phyloP scores from a whole-genome alignment of 2,113 vertebrate genomes.

The Axis porcinus region DNA sequence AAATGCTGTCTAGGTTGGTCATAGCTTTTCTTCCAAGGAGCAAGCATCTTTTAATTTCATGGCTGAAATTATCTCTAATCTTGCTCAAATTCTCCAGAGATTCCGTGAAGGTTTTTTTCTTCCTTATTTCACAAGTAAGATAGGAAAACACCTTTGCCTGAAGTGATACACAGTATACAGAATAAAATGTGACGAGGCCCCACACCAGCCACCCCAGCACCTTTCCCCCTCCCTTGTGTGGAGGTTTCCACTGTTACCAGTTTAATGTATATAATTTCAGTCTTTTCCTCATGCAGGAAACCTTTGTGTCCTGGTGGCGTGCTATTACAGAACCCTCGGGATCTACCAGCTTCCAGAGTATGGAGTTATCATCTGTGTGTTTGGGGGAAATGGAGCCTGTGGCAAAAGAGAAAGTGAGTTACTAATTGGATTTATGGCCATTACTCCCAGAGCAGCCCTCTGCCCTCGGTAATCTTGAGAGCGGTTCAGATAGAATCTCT shows the following conservation, averaged over 20 bases:
- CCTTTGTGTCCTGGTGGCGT: background rate
- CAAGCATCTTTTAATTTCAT: background rate
- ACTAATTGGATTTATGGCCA: constrained; percentile 70
- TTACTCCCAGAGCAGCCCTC: constrained; percentile 61
- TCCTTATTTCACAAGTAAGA: background rate
- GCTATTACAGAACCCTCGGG: background rate
- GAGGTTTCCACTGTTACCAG: background rate
- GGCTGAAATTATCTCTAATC: background rate
- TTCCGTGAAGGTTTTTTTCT: background rate
- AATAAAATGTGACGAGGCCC: background rate
- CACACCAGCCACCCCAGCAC: rapidly evolving
- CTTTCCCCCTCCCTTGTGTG: background rate
- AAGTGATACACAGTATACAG: background rate
- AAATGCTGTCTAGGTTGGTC: background rate
- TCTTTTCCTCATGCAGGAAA: background rate
- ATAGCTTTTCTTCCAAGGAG: background rate
- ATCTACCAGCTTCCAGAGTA: background rate
- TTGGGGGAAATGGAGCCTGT: constrained; percentile 35
- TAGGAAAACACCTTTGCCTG: background rate
- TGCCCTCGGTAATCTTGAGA: constrained; percentile 54
- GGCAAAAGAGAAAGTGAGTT: constrained; percentile 73
- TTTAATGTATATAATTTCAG: background rate
- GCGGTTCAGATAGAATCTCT: constrained; percentile 63
- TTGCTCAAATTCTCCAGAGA: background rate
- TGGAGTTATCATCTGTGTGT: background rate